These are phyloP conservation scores for Ramazzottius varieornatus DNA, from an alignment of 2,888 invertebrate species.

Conservation along the genomic window DNA sequence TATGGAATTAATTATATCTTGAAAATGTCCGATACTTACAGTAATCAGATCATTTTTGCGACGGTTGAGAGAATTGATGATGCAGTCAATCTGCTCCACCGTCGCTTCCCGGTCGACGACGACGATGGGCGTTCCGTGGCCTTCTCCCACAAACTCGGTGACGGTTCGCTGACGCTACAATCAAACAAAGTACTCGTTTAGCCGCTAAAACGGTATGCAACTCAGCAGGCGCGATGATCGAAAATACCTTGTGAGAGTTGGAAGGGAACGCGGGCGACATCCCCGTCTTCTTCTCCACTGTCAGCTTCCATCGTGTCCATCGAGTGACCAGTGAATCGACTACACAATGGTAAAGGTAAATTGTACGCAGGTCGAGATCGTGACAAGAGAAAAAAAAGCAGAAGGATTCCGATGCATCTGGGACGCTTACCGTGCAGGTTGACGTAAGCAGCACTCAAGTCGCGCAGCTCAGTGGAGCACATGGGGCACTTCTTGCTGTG, in stretches of 20 bases:
- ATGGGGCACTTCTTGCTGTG: background rate
- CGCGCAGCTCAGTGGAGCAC: background rate
- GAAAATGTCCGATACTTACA: background rate
- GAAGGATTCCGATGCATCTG: background rate
- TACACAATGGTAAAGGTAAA: no score
- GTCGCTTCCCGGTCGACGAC: background rate
- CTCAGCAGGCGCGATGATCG: no score
- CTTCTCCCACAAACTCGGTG: background rate
- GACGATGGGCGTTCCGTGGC: background rate
- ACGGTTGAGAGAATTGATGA: background rate
- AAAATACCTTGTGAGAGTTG: background rate
- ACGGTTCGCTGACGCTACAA: background rate
- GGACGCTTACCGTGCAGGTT: background rate
- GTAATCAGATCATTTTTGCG: conserved; percentile 4
- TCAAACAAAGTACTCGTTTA: background rate
- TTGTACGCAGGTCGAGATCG: no score
- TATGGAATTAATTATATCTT: background rate
- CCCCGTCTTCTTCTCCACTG: background rate
- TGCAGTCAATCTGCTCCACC: background rate
- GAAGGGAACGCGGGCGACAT: background rate
- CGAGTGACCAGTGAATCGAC: background rate
- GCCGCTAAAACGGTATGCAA: no score
- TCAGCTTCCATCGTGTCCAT: background rate
- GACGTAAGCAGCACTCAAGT: background rate
- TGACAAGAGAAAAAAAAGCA: background rate